Evolutionary conservation across 2,888 invertebrate species (phyloP), one percentile per base, ranked within the genome.

Genomic region (Mayetiola destructor): DNA sequence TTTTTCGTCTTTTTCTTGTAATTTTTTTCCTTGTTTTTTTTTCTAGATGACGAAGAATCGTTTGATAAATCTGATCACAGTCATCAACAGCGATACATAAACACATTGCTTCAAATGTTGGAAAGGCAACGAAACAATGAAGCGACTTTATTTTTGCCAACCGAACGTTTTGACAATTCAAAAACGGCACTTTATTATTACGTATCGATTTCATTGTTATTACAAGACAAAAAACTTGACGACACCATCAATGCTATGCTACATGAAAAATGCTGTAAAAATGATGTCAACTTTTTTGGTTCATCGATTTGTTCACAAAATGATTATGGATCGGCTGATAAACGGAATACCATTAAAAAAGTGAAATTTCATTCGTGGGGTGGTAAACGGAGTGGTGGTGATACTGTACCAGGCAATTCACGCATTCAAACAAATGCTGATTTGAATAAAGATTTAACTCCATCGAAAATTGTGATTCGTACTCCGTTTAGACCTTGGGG

Each of bases 321-420:
- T 21, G 48, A 48, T 48, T n/a, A 48, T 14, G 14, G n/a, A 4
- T 9, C 16, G 5, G 32, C 35, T 4, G 21, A 54, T 18, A 54
- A 54, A 54, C 54, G 54, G 3, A 36, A 54, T 23, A 56, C 56
- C 6, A 54, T 53, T 1, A 72, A 72, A 62, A 71, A 72, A 60
- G 71, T 71, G 59, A 64, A 71, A 3, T 72, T 72, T 61, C 72
- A 72, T 61, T 71, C 72, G 1, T 72, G 72, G 72, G 72, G 72
- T 52, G 72, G 72, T 55, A 72, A 72, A 58, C 64, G 72, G 12
- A 48, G 37, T 14, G n/a, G 27, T 48, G 48, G 48, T 3, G 48
- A 27, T 27, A 40, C 29, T 36, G 18, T 16, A 4, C 54, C 18
- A 27, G 27, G 18, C 10, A 29, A 56, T 39, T 29, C 32, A 18